Conservation (phyloP, 2,888 invertebrate genomes). For the Ophioninae sp. region DNA sequence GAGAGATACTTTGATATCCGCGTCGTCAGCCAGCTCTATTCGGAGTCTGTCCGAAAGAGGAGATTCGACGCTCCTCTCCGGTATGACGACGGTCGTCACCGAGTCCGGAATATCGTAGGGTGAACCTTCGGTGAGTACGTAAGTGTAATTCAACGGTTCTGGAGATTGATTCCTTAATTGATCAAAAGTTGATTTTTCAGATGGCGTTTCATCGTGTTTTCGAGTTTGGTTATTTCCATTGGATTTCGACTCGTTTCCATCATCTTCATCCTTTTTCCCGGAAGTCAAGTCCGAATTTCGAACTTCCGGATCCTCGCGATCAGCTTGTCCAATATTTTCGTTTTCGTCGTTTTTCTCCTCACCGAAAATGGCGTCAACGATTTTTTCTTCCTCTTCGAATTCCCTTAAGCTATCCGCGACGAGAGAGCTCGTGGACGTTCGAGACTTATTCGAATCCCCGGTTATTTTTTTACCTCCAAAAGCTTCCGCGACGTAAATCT, state of each 20-base stretch:
- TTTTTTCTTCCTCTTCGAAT: slow-evolving; percentile 64
- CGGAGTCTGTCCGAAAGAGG: slow-evolving; percentile 57
- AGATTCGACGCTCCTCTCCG: slow-evolving; percentile 66
- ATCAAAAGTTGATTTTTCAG: slow-evolving; percentile 19
- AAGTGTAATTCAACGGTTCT: slow-evolving; percentile 58
- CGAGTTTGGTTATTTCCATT: neutral
- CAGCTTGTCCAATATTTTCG: slow-evolving; percentile 7
- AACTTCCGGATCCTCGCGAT: slow-evolving; percentile 3
- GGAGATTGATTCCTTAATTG: slow-evolving; percentile 27
- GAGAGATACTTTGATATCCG: slow-evolving; percentile 22
- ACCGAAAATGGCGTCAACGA: slow-evolving; percentile 60
- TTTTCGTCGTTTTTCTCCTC: slow-evolving; percentile 24
- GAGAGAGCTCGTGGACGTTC: slow-evolving; percentile 10
- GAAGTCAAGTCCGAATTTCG: neutral
- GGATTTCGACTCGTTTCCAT: neutral
- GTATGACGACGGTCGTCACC: slow-evolving; percentile 77
- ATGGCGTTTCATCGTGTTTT: slow-evolving; percentile 2
- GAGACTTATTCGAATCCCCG: neutral
- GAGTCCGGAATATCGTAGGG: slow-evolving; percentile 77
- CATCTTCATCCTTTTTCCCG: slow-evolving; percentile 21
- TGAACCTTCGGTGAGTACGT: slow-evolving; percentile 75
- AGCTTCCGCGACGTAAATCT: slow-evolving; percentile 63
- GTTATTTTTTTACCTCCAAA: slow-evolving; percentile 31
- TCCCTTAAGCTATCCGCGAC: slow-evolving; percentile 63
- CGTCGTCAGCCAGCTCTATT: slow-evolving; percentile 58